Percentiles rank a stretch among this genome's conserved stretches.
phyloP scores from a whole-genome alignment of 1,140 invertebrate species.

The Drosophila littoralis region DNA sequence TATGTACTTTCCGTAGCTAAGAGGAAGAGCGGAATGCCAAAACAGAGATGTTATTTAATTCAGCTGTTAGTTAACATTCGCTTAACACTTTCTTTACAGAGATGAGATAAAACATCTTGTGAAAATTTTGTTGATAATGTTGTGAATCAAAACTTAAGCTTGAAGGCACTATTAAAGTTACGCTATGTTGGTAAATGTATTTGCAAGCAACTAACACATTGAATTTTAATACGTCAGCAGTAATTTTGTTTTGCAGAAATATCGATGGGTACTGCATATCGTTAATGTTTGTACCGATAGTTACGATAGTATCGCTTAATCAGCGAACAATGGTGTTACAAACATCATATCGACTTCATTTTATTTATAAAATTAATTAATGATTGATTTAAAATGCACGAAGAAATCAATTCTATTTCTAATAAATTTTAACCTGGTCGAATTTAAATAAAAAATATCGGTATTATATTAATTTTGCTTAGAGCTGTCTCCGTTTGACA shows the following conservation, averaged over 20 bases:
- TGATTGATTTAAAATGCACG: too few relatives aligned
- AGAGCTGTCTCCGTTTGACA: constrained; percentile 25
- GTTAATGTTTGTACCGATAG: neutral
- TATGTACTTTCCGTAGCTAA: constrained; percentile 14
- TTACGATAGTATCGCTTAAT: neutral
- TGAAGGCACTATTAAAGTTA: too few relatives aligned
- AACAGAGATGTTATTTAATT: constrained; percentile 17
- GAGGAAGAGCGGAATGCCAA: constrained; percentile 9
- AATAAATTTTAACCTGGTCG: too few relatives aligned
- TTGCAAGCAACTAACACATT: neutral
- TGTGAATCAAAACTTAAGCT: too few relatives aligned
- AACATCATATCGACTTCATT: too few relatives aligned
- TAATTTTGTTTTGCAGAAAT: neutral
- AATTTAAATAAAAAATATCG: neutral
- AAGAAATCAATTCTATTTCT: too few relatives aligned
- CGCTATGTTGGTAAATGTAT: too few relatives aligned
- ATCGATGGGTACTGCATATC: neutral
- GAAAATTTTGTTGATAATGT: too few relatives aligned
- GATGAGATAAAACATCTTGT: neutral
- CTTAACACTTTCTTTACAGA: neutral
- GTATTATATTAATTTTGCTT: neutral
- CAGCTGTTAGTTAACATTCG: neutral
- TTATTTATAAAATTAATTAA: too few relatives aligned
- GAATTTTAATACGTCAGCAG: neutral
- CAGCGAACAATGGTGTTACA: too few relatives aligned